phyloP scores from a whole-genome alignment of 2,797 vertebrate genomes.

The Strix occidentalis region DNA sequence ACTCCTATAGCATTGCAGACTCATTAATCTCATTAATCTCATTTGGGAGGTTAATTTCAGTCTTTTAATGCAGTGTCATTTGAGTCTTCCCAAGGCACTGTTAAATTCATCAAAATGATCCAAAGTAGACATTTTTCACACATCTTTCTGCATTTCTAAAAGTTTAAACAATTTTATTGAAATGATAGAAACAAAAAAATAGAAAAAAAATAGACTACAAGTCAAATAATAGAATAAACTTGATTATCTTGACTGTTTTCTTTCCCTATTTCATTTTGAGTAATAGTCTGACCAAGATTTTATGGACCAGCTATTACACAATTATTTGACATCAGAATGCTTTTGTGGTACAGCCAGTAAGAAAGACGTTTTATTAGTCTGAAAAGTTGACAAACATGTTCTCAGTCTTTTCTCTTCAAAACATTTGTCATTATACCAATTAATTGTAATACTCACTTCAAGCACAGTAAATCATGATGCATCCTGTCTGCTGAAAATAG shows the following conservation, averaged over 20 bases:
- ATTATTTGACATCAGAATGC: not conserved
- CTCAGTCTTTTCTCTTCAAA: not conserved
- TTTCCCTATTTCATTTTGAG: not conserved
- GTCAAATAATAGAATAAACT: not conserved
- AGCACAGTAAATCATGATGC: not conserved
- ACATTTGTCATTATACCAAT: not conserved
- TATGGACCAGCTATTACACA: not conserved
- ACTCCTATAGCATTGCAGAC: not conserved
- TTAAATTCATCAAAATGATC: not conserved
- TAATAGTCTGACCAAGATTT: not conserved
- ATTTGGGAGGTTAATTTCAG: not conserved
- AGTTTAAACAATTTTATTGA: not conserved
- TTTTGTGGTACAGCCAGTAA: not conserved
- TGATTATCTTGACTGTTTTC: not conserved
- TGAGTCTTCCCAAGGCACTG: not conserved
- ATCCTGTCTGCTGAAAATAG: not conserved
- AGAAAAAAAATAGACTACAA: not conserved
- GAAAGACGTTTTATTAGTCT: not conserved
- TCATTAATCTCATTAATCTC: not conserved
- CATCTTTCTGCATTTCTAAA: not conserved
- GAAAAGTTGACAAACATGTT: not conserved
- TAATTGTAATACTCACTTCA: not conserved
- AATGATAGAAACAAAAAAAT: not conserved
- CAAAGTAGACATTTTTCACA: not conserved
- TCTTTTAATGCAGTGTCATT: not conserved